phyloP scores from a whole-genome alignment of 2,888 invertebrate species.

The Ganaspis brasiliensis region DNA sequence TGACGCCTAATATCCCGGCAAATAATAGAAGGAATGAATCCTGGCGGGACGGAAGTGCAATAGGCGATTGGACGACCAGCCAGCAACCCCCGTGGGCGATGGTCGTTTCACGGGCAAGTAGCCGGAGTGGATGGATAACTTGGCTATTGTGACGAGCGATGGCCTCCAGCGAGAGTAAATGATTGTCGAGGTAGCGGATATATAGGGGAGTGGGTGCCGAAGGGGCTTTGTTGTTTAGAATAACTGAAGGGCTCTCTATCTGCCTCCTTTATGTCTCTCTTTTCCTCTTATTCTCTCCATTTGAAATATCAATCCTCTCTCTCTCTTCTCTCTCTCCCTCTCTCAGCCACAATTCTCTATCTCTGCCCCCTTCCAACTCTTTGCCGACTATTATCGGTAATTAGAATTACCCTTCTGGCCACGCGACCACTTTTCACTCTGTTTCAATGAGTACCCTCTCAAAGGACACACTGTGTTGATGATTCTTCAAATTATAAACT shows the following conservation, averaged over 20 bases:
- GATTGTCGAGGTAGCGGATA: slow-evolving; percentile 75
- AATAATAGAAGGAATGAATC: slow-evolving; percentile 53
- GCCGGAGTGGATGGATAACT: slow-evolving; percentile 78
- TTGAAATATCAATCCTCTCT: slow-evolving; percentile 28
- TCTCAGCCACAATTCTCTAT: slow-evolving; percentile 44
- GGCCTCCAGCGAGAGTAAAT: slow-evolving; percentile 79
- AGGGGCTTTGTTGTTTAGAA: slow-evolving; percentile 79
- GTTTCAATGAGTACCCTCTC: slow-evolving; percentile 56
- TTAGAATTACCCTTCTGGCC: slow-evolving; percentile 78
- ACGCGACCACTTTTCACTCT: slow-evolving; percentile 76
- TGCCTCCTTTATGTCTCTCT: slow-evolving; percentile 48
- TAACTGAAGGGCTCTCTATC: slow-evolving; percentile 72
- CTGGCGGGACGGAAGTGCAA: slow-evolving; percentile 54
- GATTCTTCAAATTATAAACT: slow-evolving; percentile 50
- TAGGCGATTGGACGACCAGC: slow-evolving; percentile 65
- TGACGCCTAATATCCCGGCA: slow-evolving; percentile 49
- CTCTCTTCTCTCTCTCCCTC: slow-evolving; percentile 20
- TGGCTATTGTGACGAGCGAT: slow-evolving; percentile 77
- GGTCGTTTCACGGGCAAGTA: slow-evolving; percentile 72
- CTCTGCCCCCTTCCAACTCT: slow-evolving; percentile 41
- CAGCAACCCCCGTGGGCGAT: slow-evolving; percentile 66
- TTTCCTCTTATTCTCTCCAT: slow-evolving; percentile 60
- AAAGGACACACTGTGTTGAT: slow-evolving; percentile 42
- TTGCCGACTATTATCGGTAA: slow-evolving; percentile 68
- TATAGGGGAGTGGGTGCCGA: slow-evolving; percentile 71